phyloP scores from a whole-genome alignment of 92 coral and sea anemone genomes.

The Parazoanthus darwini region DNA sequence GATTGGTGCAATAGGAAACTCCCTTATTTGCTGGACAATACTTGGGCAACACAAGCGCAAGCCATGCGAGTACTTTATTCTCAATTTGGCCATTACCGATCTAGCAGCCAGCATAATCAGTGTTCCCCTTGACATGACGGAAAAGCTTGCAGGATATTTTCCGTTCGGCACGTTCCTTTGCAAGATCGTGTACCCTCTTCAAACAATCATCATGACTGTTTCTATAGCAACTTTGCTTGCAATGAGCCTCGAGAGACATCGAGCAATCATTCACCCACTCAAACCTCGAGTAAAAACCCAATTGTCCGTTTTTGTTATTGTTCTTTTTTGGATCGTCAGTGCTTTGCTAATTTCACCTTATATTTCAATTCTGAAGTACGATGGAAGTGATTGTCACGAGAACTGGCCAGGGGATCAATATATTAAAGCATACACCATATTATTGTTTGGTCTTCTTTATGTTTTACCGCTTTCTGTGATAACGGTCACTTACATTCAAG shows the following conservation, averaged over 20 bases:
- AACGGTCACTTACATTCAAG: slow-evolving; percentile 41
- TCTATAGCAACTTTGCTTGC: slow-evolving; percentile 68
- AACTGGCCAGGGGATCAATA: slow-evolving; percentile 60
- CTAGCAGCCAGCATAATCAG: slow-evolving; percentile 64
- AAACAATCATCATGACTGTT: slow-evolving; percentile 64
- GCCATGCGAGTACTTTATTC: slow-evolving; percentile 62
- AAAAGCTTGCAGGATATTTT: slow-evolving; percentile 47
- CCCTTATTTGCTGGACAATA: slow-evolving; percentile 56
- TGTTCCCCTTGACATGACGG: slow-evolving; percentile 63
- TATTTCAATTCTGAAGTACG: slow-evolving; percentile 41
- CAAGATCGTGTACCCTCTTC: slow-evolving; percentile 67
- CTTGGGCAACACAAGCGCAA: slow-evolving; percentile 46
- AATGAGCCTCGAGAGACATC: slow-evolving; percentile 59
- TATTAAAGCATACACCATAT: slow-evolving; percentile 50
- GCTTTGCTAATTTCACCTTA: slow-evolving; percentile 60
- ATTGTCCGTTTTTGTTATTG: slow-evolving; percentile 44
- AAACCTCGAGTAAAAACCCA: slow-evolving; percentile 51
- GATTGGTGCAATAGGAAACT: slow-evolving; percentile 53
- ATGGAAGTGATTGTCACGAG: slow-evolving; percentile 50
- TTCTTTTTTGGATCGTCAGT: slow-evolving; percentile 63
- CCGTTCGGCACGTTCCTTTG: slow-evolving; percentile 59
- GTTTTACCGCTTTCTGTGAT: slow-evolving; percentile 57
- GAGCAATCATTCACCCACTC: slow-evolving; percentile 77
- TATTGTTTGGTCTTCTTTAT: slow-evolving; percentile 55
- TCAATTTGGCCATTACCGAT: slow-evolving; percentile 71